Evolutionary conservation across 2,888 invertebrate species (phyloP).

Genomic region (Hypolimnas misippus): DNA sequence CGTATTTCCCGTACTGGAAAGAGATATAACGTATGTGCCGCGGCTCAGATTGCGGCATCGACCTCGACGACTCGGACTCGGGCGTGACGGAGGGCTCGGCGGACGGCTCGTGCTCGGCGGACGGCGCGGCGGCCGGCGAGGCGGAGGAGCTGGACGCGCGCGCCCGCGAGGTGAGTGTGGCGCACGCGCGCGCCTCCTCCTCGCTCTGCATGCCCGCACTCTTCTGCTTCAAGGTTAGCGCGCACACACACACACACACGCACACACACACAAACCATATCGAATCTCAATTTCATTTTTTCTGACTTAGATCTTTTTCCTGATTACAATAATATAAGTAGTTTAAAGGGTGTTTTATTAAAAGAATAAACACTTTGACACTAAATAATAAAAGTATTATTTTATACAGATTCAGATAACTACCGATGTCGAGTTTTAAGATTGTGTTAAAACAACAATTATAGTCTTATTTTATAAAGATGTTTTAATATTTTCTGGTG

Average conservation of each 20-base stretch:
- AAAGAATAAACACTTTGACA: background rate
- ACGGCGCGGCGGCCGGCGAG: constrained; percentile 16
- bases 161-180: constrained; percentile 24
- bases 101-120: constrained; percentile 38
- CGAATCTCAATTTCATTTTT: too few species aligned
- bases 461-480: background rate
- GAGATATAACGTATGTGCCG: too few species aligned
- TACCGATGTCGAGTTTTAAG: background rate
- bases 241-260: constrained; percentile 41
- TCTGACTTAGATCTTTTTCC: too few species aligned
- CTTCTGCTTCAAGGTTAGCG: constrained; percentile 92
- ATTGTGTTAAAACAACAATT: background rate
- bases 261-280: constrained; percentile 16
- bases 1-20: too few species aligned
- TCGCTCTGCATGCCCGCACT: constrained; percentile 94
- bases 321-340: too few species aligned
- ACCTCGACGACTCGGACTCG: constrained; percentile 36
- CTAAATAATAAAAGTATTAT: background rate
- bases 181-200: constrained; percentile 63
- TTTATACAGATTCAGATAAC: constrained; percentile 2
- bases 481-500: background rate
- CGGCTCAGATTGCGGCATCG: constrained; percentile 35
- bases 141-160: constrained; percentile 21
- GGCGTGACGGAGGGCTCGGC: constrained; percentile 40
- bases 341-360: too few species aligned